These are phyloP conservation scores for Dipodomys ordii DNA, from an alignment of 2,113 vertebrate genomes.

Conservation along the genomic window DNA sequence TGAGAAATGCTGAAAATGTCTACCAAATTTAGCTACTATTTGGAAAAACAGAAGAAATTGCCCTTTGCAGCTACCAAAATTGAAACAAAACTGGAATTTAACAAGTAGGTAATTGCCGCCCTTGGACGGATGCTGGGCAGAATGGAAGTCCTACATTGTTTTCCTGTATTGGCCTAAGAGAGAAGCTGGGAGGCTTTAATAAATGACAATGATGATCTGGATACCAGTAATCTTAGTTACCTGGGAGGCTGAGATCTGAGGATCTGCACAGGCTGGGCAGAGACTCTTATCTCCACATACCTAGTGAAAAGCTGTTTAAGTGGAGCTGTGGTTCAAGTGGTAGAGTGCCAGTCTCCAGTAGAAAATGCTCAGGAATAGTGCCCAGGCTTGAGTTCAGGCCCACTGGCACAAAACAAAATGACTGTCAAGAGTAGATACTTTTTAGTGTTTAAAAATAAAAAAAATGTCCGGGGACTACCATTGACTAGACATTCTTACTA, in stretches of 20 bases:
- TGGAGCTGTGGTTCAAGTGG: no score
- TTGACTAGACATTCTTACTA: constrained; percentile 22
- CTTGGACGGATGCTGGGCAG: neutral
- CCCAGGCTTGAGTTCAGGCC: no score
- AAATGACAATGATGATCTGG: no score
- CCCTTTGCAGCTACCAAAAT: neutral
- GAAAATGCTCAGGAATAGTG: no score
- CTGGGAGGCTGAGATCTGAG: no score
- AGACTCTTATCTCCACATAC: no score
- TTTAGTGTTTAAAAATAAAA: constrained; percentile 50
- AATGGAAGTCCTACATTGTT: neutral
- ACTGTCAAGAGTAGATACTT: neutral
- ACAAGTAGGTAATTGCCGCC: neutral
- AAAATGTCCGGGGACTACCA: neutral
- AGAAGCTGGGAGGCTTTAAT: neutral
- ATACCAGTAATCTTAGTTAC: no score
- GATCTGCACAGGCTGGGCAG: no score
- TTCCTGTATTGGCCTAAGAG: neutral
- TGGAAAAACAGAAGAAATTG: constrained; percentile 25
- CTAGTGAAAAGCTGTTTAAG: no score
- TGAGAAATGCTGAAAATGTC: neutral
- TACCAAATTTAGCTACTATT: neutral
- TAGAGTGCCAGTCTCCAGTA: no score
- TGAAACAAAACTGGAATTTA: constrained; percentile 11
- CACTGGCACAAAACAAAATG: no score